Evolutionary conservation across 2,888 invertebrate species (phyloP), one percentile per base, ranked within the genome.

Genomic region (Carpatolechia fugitivella): DNA sequence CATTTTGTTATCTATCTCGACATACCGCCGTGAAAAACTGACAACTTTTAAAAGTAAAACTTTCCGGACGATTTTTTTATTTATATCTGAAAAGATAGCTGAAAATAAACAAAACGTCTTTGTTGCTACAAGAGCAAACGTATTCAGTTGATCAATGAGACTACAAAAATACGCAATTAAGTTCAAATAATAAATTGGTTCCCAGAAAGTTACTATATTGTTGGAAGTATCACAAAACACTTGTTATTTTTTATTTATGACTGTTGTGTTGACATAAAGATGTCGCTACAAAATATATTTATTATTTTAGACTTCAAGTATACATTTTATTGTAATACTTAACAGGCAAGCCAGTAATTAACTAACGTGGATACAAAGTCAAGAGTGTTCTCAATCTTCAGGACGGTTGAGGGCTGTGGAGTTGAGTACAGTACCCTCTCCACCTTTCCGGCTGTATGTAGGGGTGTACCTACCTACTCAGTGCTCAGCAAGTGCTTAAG

Each of bases 401-500:
- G 44, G 50, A 51, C 40, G 46, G 54, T 47, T 18, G 11, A 51
- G 30, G 24, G 44, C 53, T 18, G 13, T 13, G 24, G 44, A 44
- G 44, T 10, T 20, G 11, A 38, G 11, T 3, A 18, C 40, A 18
- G 44, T 13, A 29, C 44, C 44, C 44, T 44, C 44, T 44, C 24
- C 40, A 40, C 48, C 48, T 53, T 40, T 38, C 53, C 55, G 65
- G 51, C 63, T 56, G 64, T 68, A 68, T 70, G 69, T 74, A 69
- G 60, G 55, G 61, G 60, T 62, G 64, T 59, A 14, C 24, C 24
- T 24, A 24, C 24, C 6, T 24, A 24, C 48, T 31, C 31, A 58
- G 60, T 65, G 67, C 71, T 67, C 67, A 69, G 70, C 63, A 68
- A 72, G 69, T 69, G 64, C 73, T 74, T 74, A 80, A 80, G 76